Conservation (phyloP, 2,797 vertebrate genomes). For the Masticophis lateralis region DNA sequence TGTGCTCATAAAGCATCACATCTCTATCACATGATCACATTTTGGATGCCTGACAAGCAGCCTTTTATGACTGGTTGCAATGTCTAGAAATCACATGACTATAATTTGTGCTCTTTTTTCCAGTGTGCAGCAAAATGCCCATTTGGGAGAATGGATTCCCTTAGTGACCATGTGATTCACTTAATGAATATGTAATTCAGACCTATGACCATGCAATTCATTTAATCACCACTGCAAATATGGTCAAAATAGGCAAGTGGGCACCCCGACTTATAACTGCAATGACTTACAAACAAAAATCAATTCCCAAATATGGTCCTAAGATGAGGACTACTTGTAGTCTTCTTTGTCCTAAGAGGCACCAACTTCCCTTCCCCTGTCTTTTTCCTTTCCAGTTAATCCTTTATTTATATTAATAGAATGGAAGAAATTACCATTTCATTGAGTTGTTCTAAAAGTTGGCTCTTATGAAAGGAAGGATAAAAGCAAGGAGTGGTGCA, state of each 20-base stretch:
- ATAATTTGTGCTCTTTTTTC: neutral
- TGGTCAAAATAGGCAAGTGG: neutral
- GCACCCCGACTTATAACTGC: neutral
- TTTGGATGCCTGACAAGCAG: neutral
- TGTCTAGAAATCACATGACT: neutral
- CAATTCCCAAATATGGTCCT: neutral
- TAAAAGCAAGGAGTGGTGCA: neutral
- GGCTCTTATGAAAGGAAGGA: neutral
- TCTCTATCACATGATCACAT: neutral
- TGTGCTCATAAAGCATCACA: neutral
- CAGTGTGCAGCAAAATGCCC: neutral
- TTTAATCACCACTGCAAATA: neutral
- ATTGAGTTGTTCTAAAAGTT: neutral
- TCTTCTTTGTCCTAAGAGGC: neutral
- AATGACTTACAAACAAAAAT: neutral
- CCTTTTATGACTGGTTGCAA: neutral
- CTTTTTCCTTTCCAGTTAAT: neutral
- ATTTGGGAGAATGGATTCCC: neutral
- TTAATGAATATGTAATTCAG: neutral
- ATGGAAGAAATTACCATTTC: neutral
- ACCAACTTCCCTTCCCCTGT: neutral
- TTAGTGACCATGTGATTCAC: neutral
- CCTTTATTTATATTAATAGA: neutral
- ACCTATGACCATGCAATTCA: neutral
- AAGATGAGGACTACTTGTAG: neutral